These are phyloP conservation scores for Ichneumoninae sp. DNA, from an alignment of 2,888 invertebrate genomes.

Conservation along the genomic window DNA sequence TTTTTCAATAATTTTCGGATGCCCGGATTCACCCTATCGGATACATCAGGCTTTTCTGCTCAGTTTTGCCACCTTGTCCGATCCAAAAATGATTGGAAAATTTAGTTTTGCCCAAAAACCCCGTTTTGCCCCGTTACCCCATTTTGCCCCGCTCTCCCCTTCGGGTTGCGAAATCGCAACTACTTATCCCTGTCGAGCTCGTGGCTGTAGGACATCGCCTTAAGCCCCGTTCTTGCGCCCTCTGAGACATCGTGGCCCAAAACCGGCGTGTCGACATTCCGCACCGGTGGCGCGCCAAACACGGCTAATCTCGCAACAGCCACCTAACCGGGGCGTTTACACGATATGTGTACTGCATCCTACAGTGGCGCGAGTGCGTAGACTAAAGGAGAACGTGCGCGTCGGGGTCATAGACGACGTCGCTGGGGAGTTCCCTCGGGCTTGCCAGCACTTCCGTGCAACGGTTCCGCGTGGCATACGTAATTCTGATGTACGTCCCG, in stretches of 20 bases:
- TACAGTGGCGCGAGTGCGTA: slow-evolving; percentile 34
- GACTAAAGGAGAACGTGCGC: slow-evolving; percentile 36
- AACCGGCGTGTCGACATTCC: slow-evolving; percentile 56
- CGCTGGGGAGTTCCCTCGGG: slow-evolving; percentile 42
- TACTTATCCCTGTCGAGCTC: neutral
- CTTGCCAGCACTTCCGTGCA: slow-evolving; percentile 29
- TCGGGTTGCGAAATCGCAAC: neutral
- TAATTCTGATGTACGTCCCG: slow-evolving; percentile 51
- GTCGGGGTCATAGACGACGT: slow-evolving; percentile 33
- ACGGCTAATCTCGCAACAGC: slow-evolving; percentile 53
- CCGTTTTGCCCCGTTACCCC: too few relatives aligned
- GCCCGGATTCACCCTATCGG: too few relatives aligned
- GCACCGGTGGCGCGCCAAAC: slow-evolving; percentile 54
- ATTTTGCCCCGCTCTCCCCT: neutral
- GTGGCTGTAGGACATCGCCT: neutral
- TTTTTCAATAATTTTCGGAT: too few relatives aligned
- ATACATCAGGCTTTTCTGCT: too few relatives aligned
- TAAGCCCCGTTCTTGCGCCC: slow-evolving; percentile 24
- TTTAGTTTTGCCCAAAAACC: too few relatives aligned
- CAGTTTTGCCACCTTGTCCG: too few relatives aligned
- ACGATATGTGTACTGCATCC: slow-evolving; percentile 29
- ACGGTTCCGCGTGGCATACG: slow-evolving; percentile 44
- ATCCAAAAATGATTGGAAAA: too few relatives aligned
- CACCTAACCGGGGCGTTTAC: slow-evolving; percentile 60
- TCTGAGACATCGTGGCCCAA: slow-evolving; percentile 34